Conservation (phyloP, 2,888 invertebrate genomes). For the Ceratothoa steindachneri region DNA sequence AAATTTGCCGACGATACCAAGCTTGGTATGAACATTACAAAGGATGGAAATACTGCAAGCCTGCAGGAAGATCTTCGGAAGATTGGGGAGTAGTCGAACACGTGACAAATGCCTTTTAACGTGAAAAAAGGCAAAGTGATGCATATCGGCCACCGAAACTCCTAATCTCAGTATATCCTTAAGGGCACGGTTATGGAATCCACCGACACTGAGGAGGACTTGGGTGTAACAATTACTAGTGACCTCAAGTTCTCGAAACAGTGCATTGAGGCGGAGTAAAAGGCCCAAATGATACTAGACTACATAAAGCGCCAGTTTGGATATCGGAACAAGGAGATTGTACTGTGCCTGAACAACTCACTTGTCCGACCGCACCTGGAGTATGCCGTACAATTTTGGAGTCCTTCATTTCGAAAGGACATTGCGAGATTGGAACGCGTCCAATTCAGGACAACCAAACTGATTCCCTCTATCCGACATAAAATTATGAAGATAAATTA, state of each 20-base stretch:
- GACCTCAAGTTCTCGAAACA: neutral
- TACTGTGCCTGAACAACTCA: too few relatives aligned
- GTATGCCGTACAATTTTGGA: too few relatives aligned
- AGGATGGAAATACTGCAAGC: neutral
- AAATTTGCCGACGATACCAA: neutral
- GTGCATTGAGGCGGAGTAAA: neutral
- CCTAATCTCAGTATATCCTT: neutral
- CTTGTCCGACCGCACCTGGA: too few relatives aligned
- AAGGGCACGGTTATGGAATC: neutral
- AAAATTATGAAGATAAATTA: too few relatives aligned
- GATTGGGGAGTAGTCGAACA: neutral
- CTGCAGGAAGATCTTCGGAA: neutral
- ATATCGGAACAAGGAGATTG: too few relatives aligned
- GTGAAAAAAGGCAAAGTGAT: neutral
- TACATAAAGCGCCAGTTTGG: too few relatives aligned
- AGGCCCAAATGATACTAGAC: too few relatives aligned
- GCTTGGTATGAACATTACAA: neutral
- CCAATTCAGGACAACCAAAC: too few relatives aligned
- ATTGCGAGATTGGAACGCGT: too few relatives aligned
- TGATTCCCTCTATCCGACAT: too few relatives aligned
- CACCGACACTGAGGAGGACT: neutral
- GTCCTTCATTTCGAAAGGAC: too few relatives aligned
- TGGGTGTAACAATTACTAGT: neutral
- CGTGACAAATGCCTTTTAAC: neutral
- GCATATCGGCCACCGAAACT: neutral